phyloP scores from a whole-genome alignment of 2,797 vertebrate species.

The Meriones psammophilus region DNA sequence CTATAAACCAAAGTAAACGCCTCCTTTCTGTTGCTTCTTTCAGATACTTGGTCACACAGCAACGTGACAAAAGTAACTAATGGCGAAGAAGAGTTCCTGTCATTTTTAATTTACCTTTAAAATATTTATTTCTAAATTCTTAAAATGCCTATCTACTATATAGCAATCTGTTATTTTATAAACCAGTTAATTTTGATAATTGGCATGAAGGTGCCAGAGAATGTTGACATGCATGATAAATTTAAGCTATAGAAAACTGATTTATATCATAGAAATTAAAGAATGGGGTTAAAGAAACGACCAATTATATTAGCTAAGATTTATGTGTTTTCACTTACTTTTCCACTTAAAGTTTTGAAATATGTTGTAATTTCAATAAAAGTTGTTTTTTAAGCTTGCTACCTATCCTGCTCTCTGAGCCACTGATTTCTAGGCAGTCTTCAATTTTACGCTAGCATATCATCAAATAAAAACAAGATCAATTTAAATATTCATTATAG shows the following conservation, averaged over 20 bases:
- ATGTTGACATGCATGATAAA: not conserved
- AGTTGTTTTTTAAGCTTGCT: not conserved
- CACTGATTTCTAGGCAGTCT: not conserved
- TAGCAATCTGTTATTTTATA: not conserved
- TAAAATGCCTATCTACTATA: not conserved
- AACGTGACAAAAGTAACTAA: not conserved
- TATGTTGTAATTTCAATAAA: slow-evolving; percentile 6
- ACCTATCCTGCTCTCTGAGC: not conserved
- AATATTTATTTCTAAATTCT: slow-evolving; percentile 1
- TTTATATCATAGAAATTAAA: slow-evolving; percentile 34
- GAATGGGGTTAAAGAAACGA: not conserved
- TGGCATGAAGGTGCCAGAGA: slow-evolving; percentile 1
- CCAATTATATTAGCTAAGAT: not conserved
- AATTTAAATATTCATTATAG: slow-evolving; percentile 27
- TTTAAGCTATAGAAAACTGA: not conserved
- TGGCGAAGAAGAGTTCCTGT: not conserved
- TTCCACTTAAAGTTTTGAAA: not conserved
- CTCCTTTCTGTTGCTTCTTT: not conserved
- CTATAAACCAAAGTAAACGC: not conserved
- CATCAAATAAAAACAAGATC: slow-evolving; percentile 1
- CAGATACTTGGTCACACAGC: not conserved
- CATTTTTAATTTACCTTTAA: not conserved
- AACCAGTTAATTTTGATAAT: slow-evolving; percentile 14
- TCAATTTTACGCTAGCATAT: not conserved
- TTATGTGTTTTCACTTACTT: not conserved